Base-by-base conservation (phyloP, 2,797 vertebrate species). In the Bovichtus variegatus region DNA sequence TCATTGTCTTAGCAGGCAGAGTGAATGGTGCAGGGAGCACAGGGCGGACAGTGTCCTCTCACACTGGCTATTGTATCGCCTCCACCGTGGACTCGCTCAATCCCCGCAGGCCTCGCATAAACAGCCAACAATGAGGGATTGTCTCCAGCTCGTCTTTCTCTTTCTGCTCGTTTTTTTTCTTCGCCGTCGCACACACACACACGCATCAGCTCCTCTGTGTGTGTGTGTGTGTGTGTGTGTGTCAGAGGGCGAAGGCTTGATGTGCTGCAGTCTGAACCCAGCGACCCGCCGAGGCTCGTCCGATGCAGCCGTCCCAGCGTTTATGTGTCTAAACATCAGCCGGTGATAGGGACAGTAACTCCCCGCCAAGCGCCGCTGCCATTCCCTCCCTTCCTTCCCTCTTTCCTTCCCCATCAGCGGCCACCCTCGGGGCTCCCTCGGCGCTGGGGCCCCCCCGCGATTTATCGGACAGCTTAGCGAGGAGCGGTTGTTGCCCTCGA, bases 101-200 rank as follows among this genome's bases (percentile, higher is more conserved):
- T 71, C 82, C 80, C 75, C 8, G 0, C 59, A 53, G 76, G 84
- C 84, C 74, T 77, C 76, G 25, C 87, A 73, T 50, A 83, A 82
- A 87, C 88, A 72, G 62, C 77, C 76, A 88, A 94, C 94, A 94
- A 94, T 88, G 76, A 82, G 86, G 41, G 75, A 87, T 86, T 93
- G 92, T 94, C 66, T 81, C 31, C 71, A 66, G 71, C 76, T 61
- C 62, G 74, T 80, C 64, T 53, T 49, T 43, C 21, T 46, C 53
- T 23, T 49, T 61, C 41, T 74, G 29, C 59, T 25, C 27, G 19
- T 43, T 61, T 16, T 15, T n/a, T n/a, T n/a, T n/a, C n/a, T n/a
- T n/a, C n/a, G n/a, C n/a, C n/a, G n/a, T n/a, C 63, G n/a, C 13
- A 19, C 77, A 53, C 81, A 75, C 87, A 87, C 76, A 81, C 86